Percentiles rank a stretch among this genome's conserved stretches.
These are phyloP conservation scores for Drosophila niveifrons DNA, from an alignment of 2,888 invertebrate genomes.

Conservation along the genomic window DNA sequence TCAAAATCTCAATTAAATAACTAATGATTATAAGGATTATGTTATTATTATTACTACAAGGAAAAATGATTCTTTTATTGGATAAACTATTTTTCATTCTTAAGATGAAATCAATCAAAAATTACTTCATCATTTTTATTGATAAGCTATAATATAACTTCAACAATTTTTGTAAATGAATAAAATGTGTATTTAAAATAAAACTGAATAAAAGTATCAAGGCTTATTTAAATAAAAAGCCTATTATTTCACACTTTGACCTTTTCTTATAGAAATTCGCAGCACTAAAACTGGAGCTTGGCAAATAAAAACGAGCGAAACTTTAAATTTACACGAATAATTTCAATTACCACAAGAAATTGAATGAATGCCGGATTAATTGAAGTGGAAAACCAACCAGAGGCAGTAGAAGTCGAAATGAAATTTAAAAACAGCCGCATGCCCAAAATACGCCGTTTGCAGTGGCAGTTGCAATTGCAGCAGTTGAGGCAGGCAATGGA, in stretches of 20 bases:
- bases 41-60: no score
- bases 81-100: no score
- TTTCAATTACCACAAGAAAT: slow-evolving; percentile 26
- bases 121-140: no score
- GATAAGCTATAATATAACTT: no score
- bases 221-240: no score
- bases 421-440: slow-evolving; percentile 44
- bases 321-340: slow-evolving; percentile 1
- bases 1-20: no score
- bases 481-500: slow-evolving; percentile 22
- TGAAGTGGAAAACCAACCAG: slow-evolving; percentile 38
- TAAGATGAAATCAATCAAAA: no score
- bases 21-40: no score
- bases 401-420: slow-evolving; percentile 35
- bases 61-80: no score
- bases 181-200: no score
- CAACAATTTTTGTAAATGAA: no score
- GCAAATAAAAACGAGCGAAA: background rate
- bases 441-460: slow-evolving; percentile 39
- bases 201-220: background rate
- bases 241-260: no score
- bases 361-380: slow-evolving; percentile 31
- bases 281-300: background rate
- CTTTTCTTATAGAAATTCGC: background rate
- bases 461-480: background rate